phyloP scores from a whole-genome alignment of 2,113 vertebrate species.

The Lophochroa leadbeateri region DNA sequence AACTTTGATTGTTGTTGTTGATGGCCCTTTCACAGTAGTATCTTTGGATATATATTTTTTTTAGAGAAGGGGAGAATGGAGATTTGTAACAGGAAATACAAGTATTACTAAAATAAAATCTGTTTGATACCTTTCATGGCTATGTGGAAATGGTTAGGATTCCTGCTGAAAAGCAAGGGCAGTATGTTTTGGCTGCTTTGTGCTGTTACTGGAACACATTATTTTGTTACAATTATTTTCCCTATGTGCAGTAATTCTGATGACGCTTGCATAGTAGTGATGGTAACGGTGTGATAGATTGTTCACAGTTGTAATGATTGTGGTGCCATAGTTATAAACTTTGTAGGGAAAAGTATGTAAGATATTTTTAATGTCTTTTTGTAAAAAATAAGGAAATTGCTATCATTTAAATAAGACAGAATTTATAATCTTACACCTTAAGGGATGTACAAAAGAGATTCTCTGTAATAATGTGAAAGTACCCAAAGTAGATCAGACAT shows the following conservation, averaged over 20 bases:
- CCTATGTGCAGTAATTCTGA: slow-evolving; percentile 18
- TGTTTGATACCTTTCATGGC: not conserved
- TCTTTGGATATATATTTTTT: slow-evolving; percentile 59
- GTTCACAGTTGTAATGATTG: slow-evolving; percentile 13
- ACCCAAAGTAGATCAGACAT: slow-evolving; percentile 24
- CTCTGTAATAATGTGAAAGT: slow-evolving; percentile 51
- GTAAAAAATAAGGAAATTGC: slow-evolving; percentile 75
- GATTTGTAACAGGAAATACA: slow-evolving; percentile 11
- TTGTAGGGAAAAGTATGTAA: slow-evolving; percentile 65
- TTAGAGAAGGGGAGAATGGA: slow-evolving; percentile 2
- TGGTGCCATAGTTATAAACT: not conserved
- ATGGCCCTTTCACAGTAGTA: slow-evolving; percentile 10
- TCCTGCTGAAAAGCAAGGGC: slow-evolving; percentile 14
- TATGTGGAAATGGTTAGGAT: slow-evolving; percentile 26
- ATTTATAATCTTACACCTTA: slow-evolving; percentile 63
- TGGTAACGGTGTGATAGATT: not conserved
- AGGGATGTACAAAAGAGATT: slow-evolving; percentile 68
- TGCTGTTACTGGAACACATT: slow-evolving; percentile 1
- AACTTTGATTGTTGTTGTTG: not conserved
- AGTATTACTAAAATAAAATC: slow-evolving; percentile 24
- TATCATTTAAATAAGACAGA: slow-evolving; percentile 71
- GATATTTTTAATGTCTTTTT: slow-evolving; percentile 71
- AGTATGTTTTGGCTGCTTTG: slow-evolving; percentile 2
- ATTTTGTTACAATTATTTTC: slow-evolving; percentile 36
- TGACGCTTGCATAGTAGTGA: slow-evolving; percentile 21